Evolutionary conservation across 1,140 invertebrate species (phyloP), one percentile per base, ranked within the genome.

Genomic region (Drosophila bocki): DNA sequence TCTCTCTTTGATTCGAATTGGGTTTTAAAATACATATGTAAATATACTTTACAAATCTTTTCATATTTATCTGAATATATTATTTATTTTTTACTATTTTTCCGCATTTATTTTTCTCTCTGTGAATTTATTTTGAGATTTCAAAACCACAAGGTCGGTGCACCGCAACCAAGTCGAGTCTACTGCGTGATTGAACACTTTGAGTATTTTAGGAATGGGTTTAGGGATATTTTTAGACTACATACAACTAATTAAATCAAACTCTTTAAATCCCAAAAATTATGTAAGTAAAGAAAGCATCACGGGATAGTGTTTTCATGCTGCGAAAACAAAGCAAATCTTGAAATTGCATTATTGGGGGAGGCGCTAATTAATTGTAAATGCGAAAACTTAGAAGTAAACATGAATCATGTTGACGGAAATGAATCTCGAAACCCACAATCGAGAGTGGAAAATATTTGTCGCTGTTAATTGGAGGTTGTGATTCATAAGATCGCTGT

Each of bases 351-450:
- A 63, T 56, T 35, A 7, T 29, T 39, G 67, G 12, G 45, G 19
- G 54, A 44, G 53, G 37, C 17, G 70, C 29, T 74, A 74, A 74
- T 74, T 72, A 37, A 32, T 0, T 72, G 53, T 17, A 42, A 59
- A n/a, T 32, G 29, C 32, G 22, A 72, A 72, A 71, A 58, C 50
- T 70, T 61, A 37, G 35, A 35, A 45, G 53, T 50, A 51, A 75
- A 72, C 12, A 67, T 82, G 69, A 82, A 61, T 84, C 81, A 84
- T 37, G 39, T 78, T 29, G 26, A 42, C 74, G 76, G 59, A 83
- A 80, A 47, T 69, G 45, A 42, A 39, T 51, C 29, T 29, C 32
- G n/a, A 33, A 12, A 47, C 37, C 45, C 33, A 47, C 56, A 56
- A 77, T 44, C 1, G 22, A 32, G 42, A 39, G 19, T 69, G 50